Base-by-base conservation (phyloP, 2,797 vertebrate species). In the Pipistrellus pygmaeus region DNA sequence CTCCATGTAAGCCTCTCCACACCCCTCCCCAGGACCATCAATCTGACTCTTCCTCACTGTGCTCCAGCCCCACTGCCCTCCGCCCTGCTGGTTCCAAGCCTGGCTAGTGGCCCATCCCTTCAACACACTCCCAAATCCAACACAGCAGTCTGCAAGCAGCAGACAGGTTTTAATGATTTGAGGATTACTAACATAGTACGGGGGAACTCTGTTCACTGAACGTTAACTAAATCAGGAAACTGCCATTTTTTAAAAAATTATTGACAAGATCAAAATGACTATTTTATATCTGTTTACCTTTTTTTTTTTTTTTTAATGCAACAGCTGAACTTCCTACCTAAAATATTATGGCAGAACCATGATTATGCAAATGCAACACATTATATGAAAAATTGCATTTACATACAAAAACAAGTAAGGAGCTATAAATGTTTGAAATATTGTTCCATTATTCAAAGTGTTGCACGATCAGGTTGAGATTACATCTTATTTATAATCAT, bases 391-490 rank as follows among this genome's bases (percentile, higher is more conserved):
- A 93, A 96, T 3, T 57, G 1, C 78, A 96, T 92, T 96, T 95
- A 89, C 55, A 93, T 81, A 93, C 44, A 93, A 93, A 93, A 82
- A 55, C 51, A 97, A 91, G 71, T 57, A 93, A 94, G 55, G 72
- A 80, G 75, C 53, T 76, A 84, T 90, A 75, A 51, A 94, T 90
- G 90, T 96, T 85, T 90, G 14, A 94, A 87, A 68, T 57, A 12
- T 51, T 88, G 62, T 94, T 90, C 78, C 81, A 94, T 92, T 88
- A 85, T 88, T 94, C 51, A 68, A 83, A 66, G 57, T 57, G 1
- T 66, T 83, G 18, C 46, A 77, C 23, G 88, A 75, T 95, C 62
- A 53, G 8, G 27, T 66, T 92, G 55, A 75, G 64, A 91, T 85
- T 71, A 75, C 2, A 17, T 64, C 66, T 69, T 90, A 73, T 93